Evolutionary conservation across 2,113 vertebrate species (phyloP).

Genomic region (Melanotaenia duboulayi): DNA sequence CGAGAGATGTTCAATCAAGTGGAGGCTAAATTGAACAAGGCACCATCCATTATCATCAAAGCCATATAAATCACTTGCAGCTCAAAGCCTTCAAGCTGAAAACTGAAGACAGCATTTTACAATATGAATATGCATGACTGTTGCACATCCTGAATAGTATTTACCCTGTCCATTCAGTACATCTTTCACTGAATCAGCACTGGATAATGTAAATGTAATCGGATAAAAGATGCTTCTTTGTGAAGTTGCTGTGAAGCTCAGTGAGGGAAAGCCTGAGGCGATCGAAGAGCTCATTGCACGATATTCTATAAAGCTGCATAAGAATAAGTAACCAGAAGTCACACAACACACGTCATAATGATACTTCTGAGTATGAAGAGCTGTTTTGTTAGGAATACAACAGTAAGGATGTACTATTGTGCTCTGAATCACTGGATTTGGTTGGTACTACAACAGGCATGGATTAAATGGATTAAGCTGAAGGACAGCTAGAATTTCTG

Average conservation of each 20-base stretch:
- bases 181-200: conserved; percentile 9
- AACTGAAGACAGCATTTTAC: not conserved
- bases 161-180: not conserved
- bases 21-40: not conserved
- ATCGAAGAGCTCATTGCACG: not conserved
- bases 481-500: conserved; percentile 18
- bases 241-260: not conserved
- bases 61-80: not conserved
- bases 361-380: not conserved
- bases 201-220: not conserved
- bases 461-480: conserved; percentile 32
- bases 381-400: conserved; percentile 4
- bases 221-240: not conserved
- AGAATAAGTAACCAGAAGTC: not conserved
- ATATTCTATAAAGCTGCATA: not conserved
- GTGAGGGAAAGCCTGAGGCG: not conserved
- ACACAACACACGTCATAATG: not conserved
- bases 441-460: not conserved
- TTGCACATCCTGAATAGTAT: not conserved
- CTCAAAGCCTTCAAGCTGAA: conserved; percentile 12
- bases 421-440: conserved; percentile 14
- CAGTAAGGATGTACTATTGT: conserved; percentile 3
- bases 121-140: fast-evolving
- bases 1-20: not conserved
- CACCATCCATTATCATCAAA: not conserved